These are phyloP conservation scores for Caranx ignobilis DNA, from an alignment of 2,113 vertebrate species.

Conservation along the genomic window DNA sequence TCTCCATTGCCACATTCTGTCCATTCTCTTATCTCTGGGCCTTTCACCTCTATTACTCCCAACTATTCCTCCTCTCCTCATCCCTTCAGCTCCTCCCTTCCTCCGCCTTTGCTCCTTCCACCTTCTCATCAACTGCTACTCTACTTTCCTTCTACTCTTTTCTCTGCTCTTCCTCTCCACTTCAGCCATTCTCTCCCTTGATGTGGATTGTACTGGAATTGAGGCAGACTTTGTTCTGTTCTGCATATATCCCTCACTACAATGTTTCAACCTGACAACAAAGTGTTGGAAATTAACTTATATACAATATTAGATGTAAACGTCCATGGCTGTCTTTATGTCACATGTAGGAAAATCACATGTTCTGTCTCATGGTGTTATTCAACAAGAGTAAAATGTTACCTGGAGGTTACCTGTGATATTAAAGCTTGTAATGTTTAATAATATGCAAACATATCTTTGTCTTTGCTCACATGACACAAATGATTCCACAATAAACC, in stretches of 20 bases:
- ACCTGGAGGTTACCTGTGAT: too few species aligned
- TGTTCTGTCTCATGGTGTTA: background rate
- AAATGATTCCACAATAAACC: background rate
- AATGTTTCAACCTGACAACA: conserved; percentile 2
- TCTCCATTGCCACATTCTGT: conserved; percentile 73
- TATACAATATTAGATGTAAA: background rate
- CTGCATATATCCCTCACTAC: background rate
- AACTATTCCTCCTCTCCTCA: conserved; percentile 59
- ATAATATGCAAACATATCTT: background rate
- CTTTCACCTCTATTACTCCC: conserved; percentile 79
- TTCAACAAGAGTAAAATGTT: background rate
- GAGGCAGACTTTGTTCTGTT: conserved; percentile 7
- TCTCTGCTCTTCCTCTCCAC: conserved; percentile 38
- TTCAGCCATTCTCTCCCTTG: conserved; percentile 40
- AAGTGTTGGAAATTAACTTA: background rate
- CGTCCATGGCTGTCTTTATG: background rate
- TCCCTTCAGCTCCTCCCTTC: conserved; percentile 42
- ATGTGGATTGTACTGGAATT: conserved; percentile 26
- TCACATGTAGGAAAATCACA: background rate
- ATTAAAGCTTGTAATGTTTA: background rate
- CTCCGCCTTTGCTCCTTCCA: conserved; percentile 50
- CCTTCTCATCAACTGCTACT: conserved; percentile 47
- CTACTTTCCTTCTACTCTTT: conserved; percentile 17
- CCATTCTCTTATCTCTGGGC: conserved; percentile 76
- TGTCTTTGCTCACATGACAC: background rate